These are phyloP conservation scores for Delichon dasypus DNA, from an alignment of 2,797 vertebrate species.

Conservation along the genomic window DNA sequence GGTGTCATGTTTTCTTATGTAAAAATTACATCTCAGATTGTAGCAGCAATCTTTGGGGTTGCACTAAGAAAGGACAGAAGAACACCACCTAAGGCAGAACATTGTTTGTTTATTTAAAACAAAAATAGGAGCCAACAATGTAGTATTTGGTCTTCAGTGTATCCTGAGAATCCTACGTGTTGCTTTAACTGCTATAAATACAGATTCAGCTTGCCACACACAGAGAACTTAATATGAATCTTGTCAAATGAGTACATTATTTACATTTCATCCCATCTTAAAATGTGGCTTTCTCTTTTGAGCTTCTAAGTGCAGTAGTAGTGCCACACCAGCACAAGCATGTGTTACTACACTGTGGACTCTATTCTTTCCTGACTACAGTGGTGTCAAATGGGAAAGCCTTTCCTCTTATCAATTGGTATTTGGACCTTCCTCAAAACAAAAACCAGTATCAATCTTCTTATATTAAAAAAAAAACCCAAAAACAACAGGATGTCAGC, in stretches of 20 bases:
- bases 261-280: constrained; percentile 33
- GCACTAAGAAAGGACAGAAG: not conserved
- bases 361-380: not conserved
- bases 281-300: not conserved
- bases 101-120: constrained; percentile 38
- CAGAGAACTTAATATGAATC: constrained; percentile 57
- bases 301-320: not conserved
- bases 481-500: not conserved
- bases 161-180: constrained; percentile 34
- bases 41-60: not conserved
- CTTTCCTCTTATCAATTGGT: not conserved
- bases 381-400: not conserved
- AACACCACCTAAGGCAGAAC: not conserved
- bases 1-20: not conserved
- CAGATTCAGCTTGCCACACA: constrained; percentile 57
- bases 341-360: not conserved
- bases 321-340: not conserved
- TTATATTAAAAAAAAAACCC: not conserved
- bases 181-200: constrained; percentile 55
- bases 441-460: not conserved
- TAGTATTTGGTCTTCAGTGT: constrained; percentile 8
- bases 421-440: not conserved
- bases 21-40: not conserved
- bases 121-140: constrained; percentile 1
- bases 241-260: constrained; percentile 37